Conservation (phyloP, 2,888 invertebrate genomes). For the Dynastes grantii region DNA sequence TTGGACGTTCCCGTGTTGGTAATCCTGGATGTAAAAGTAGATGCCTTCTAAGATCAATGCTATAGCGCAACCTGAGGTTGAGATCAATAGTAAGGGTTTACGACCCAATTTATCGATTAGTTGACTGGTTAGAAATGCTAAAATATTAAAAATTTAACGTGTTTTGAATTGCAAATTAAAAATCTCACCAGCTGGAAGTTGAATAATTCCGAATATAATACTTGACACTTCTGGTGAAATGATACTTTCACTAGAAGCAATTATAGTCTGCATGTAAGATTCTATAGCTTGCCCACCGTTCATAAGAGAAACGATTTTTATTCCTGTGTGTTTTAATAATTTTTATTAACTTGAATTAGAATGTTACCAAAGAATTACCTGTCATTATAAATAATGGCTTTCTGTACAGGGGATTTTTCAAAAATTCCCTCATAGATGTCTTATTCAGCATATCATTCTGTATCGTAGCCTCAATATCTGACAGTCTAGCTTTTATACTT, state of each 20-base stretch:
- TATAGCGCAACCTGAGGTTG: constrained; percentile 73
- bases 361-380: constrained; percentile 18
- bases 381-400: constrained; percentile 51
- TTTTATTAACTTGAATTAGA: neutral
- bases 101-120: constrained; percentile 74
- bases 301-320: constrained; percentile 76
- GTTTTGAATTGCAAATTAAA: neutral
- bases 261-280: constrained; percentile 76
- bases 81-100: constrained; percentile 72
- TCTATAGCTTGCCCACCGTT: constrained; percentile 76
- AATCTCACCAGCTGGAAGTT: constrained; percentile 72
- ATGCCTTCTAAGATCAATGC: constrained; percentile 72
- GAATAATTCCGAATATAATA: constrained; percentile 76
- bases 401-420: constrained; percentile 49
- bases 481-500: constrained; percentile 67
- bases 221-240: constrained; percentile 74
- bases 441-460: constrained; percentile 65
- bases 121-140: constrained; percentile 48
- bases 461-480: constrained; percentile 66
- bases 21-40: constrained; percentile 74
- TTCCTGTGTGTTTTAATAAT: constrained; percentile 65
- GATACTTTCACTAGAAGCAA: constrained; percentile 72
- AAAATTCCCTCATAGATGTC: constrained; percentile 53
- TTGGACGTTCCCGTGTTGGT: constrained; percentile 66
- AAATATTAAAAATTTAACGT: constrained; percentile 9